Conservation (phyloP, 2,888 invertebrate species). For the Orchesella flavescens region DNA sequence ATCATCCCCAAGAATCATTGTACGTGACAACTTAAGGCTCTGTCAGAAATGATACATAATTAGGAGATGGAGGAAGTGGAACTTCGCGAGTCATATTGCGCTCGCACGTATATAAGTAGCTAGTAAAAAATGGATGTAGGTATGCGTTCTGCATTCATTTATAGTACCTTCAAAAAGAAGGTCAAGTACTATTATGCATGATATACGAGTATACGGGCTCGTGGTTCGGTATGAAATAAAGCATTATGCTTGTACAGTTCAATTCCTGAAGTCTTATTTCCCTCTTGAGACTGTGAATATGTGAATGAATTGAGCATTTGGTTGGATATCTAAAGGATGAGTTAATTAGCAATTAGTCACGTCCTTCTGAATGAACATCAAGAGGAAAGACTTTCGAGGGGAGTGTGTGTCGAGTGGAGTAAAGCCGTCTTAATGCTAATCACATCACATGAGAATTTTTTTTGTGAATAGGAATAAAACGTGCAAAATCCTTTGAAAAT, state of each 20-base stretch:
- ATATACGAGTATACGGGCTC: neutral
- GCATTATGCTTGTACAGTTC: no score
- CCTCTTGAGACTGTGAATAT: neutral
- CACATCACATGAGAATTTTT: constrained; percentile 26
- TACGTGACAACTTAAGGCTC: constrained; percentile 29
- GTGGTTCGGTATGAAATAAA: no score
- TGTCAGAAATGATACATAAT: neutral
- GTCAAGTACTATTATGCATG: neutral
- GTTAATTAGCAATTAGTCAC: constrained; percentile 62
- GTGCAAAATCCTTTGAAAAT: constrained; percentile 37
- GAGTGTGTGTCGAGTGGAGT: neutral
- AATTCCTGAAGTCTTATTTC: neutral
- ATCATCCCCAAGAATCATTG: constrained; percentile 21
- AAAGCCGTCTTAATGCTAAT: neutral
- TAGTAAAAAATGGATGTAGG: neutral
- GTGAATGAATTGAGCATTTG: constrained; percentile 19
- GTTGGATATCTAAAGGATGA: constrained; percentile 36
- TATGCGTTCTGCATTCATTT: neutral
- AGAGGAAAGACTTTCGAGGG: no score
- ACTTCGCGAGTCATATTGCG: no score
- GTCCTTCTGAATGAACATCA: constrained; percentile 12
- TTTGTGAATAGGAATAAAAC: neutral
- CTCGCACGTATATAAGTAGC: no score
- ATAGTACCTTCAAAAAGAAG: neutral
- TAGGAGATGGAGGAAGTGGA: no score